Evolutionary conservation across 1,140 invertebrate genomes (phyloP).

Genomic region (Chironomus striatipennis): DNA sequence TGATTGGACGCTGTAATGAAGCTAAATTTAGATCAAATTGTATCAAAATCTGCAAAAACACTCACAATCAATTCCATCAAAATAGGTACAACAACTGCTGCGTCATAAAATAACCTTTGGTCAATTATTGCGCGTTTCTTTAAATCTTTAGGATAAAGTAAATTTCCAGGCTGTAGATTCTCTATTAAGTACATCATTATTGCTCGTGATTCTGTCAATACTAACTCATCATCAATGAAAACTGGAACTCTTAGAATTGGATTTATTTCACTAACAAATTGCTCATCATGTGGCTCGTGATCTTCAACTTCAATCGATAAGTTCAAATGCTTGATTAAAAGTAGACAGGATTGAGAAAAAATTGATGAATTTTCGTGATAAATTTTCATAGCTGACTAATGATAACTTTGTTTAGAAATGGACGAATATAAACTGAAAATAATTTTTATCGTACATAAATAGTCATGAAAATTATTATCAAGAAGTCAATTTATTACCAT

Average conservation of each 20-base stretch:
- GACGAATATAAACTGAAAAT: not conserved
- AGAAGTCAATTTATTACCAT: too few relatives aligned
- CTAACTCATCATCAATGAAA: slow-evolving; percentile 31
- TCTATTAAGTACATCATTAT: slow-evolving; percentile 34
- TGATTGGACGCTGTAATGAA: not conserved
- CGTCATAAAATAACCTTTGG: slow-evolving; percentile 49
- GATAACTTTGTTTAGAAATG: too few relatives aligned
- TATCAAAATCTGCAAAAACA: not conserved
- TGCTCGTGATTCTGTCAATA: slow-evolving; percentile 31
- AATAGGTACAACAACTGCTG: slow-evolving; percentile 38
- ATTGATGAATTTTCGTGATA: not conserved
- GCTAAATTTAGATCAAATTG: not conserved
- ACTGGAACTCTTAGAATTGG: slow-evolving; percentile 34
- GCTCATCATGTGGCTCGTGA: not conserved
- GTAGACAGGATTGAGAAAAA: not conserved
- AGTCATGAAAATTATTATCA: not conserved
- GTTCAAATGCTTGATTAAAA: not conserved
- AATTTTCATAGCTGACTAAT: not conserved
- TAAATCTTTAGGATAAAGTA: slow-evolving; percentile 49
- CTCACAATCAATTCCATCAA: slow-evolving; percentile 34
- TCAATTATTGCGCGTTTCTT: slow-evolving; percentile 46
- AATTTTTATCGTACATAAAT: too few relatives aligned
- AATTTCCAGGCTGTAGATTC: slow-evolving; percentile 42
- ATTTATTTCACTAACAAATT: slow-evolving; percentile 28
- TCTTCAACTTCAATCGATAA: not conserved